phyloP scores from a whole-genome alignment of 2,113 vertebrate genomes.

The Centropristis striata region DNA sequence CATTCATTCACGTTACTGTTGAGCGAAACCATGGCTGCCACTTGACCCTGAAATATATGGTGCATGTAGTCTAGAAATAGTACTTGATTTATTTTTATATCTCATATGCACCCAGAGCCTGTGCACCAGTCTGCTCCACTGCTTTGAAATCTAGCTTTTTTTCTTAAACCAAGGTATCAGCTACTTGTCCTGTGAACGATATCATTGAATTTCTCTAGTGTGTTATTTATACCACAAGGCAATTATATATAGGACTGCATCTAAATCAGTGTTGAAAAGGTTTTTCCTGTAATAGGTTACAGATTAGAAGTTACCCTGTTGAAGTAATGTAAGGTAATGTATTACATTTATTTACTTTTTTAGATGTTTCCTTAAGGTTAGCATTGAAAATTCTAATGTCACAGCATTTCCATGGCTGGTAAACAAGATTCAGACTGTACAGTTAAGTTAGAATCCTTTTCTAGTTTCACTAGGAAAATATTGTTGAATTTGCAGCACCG shows the following conservation, averaged over 20 bases:
- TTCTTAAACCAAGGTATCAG: neutral
- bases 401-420: too few relatives aligned
- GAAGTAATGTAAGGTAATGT: too few relatives aligned
- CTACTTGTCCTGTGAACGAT: neutral
- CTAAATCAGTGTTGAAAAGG: neutral
- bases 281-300: too few relatives aligned
- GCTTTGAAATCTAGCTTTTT: neutral
- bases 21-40: neutral
- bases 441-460: too few relatives aligned
- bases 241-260: neutral
- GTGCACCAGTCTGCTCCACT: neutral
- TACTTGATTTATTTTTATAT: slow-evolving; percentile 45
- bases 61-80: slow-evolving; percentile 34
- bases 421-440: too few relatives aligned
- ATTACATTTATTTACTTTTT: too few relatives aligned
- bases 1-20: neutral
- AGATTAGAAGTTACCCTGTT: too few relatives aligned
- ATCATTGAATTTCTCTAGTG: neutral
- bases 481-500: too few relatives aligned
- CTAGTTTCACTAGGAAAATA: too few relatives aligned
- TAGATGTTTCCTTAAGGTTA: too few relatives aligned
- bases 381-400: too few relatives aligned
- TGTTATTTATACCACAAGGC: neutral
- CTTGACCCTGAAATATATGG: neutral
- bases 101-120: neutral